Conservation (phyloP, 2,797 vertebrate species). For the Adrianichthys oophorus region DNA sequence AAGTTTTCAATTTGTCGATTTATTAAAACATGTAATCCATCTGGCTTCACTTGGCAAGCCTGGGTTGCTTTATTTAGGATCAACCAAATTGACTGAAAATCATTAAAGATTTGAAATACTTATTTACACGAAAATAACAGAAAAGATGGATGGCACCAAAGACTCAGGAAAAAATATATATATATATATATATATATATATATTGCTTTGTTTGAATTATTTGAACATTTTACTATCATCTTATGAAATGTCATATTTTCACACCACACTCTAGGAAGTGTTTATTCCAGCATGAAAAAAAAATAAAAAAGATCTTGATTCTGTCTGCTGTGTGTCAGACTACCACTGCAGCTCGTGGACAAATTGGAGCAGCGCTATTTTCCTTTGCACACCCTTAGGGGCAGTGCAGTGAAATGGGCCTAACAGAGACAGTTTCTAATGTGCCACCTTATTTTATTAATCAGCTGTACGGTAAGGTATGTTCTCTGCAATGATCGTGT, state of each 20-base stretch:
- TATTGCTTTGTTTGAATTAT: too few relatives aligned
- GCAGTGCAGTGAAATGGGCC: slow-evolving; percentile 51
- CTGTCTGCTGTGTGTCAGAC: slow-evolving; percentile 36
- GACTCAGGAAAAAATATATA: too few relatives aligned
- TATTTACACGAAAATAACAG: too few relatives aligned
- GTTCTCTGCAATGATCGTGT: slow-evolving; percentile 23
- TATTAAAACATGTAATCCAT: slow-evolving; percentile 28
- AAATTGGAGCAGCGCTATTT: slow-evolving; percentile 54
- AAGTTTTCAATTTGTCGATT: slow-evolving; percentile 37
- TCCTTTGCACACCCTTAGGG: slow-evolving; percentile 59
- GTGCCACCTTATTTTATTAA: slow-evolving; percentile 30
- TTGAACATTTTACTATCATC: too few relatives aligned
- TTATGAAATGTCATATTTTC: too few relatives aligned
- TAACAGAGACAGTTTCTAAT: slow-evolving; percentile 58
- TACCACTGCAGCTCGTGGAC: slow-evolving; percentile 46
- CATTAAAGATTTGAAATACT: neutral
- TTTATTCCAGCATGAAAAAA: too few relatives aligned
- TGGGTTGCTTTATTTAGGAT: neutral
- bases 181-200: too few relatives aligned
- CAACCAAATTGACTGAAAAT: slow-evolving; percentile 5
- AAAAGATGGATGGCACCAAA: too few relatives aligned
- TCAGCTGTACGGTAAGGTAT: slow-evolving; percentile 24
- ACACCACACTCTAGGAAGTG: too few relatives aligned
- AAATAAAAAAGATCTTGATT: neutral
- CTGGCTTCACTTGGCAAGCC: slow-evolving; percentile 5